Base-by-base conservation (phyloP, 2,797 vertebrate species). In the Hemibagrus guttatus region DNA sequence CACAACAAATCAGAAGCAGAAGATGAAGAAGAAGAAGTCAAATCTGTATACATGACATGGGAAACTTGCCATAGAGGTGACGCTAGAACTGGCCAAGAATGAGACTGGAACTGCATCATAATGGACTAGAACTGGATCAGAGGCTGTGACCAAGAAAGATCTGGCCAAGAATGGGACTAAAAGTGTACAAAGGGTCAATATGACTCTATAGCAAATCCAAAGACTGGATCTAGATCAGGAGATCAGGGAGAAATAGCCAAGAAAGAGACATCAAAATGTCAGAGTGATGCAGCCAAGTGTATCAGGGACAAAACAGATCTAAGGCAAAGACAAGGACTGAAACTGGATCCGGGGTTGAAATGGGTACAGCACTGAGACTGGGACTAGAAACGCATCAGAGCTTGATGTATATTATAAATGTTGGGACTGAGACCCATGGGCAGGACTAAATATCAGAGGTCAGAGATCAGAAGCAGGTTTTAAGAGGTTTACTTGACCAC, bases 391-490 rank as follows among this genome's bases (percentile, higher is more conserved):
- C 19, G n/a, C 49, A 56, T 28, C 4, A 17, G 49, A 17, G 1
- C 21, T 49, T 4, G 6, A 14, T 23, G 2, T 52, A 17, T 13
- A 75, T 52, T 28, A 52, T 6, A 3, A 52, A 52, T 28, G 72
- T 8, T 49, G 46, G 72, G n/a, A 28, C 72, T 75, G 6, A 9
- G 4, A 26, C n/a, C 35, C 63, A 69, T 69, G 66, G 66, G 16
- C 17, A 69, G 31, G 66, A 69, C 16, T 9, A 9, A 4, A 72
- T 21, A 74, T 16, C 69, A 71, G 11, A 72, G 39, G 49, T n/a
- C 69, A 71, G 69, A 72, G 21, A 46, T 46, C 69, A 42, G 42
- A 72, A 72, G 68, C 42, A 74, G n/a, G 71, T 14, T 72, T n/a
- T 74, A 74, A 49, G 66, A 68, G 66, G 31, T 26, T 69, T 39